A percentile compares a stretch with the other conserved stretches of the same genome.
phyloP scores from a whole-genome alignment of 2,113 vertebrate genomes.

The Rhizomys pruinosus region DNA sequence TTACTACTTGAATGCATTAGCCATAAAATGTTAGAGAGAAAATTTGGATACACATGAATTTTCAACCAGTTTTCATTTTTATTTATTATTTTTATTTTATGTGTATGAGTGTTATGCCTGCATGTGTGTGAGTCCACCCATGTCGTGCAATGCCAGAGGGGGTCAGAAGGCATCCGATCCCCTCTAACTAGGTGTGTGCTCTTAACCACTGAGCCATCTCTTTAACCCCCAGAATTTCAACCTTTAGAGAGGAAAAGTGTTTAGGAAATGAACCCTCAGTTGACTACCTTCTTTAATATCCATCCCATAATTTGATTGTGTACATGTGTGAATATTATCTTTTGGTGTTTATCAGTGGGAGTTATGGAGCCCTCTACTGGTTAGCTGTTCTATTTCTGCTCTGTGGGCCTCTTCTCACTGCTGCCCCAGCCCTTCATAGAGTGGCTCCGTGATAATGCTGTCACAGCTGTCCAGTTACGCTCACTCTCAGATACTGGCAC shows the following conservation, averaged over 20 bases:
- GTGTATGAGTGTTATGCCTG: no score
- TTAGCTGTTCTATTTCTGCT: accelerated
- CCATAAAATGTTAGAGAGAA: not conserved
- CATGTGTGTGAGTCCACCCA: no score
- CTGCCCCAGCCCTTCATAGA: not conserved
- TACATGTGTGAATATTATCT: not conserved
- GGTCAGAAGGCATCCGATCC: no score
- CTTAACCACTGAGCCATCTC: no score
- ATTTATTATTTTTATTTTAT: no score
- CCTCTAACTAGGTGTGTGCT: no score
- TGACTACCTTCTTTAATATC: not conserved
- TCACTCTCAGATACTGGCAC: not conserved
- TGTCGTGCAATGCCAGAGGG: no score
- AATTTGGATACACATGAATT: not conserved
- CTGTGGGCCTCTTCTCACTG: not conserved
- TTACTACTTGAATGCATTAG: not conserved
- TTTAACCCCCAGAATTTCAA: no score
- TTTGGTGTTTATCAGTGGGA: not conserved
- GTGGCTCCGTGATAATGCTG: not conserved
- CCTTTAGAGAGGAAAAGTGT: not conserved
- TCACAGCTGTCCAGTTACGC: not conserved
- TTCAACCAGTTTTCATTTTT: no score
- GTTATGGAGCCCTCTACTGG: not conserved
- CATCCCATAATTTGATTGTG: not conserved
- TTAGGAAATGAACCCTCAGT: not conserved